Evolutionary conservation across 2,888 invertebrate species (phyloP), one percentile per base, ranked within the genome.

Genomic region (Zelleria hepariella): DNA sequence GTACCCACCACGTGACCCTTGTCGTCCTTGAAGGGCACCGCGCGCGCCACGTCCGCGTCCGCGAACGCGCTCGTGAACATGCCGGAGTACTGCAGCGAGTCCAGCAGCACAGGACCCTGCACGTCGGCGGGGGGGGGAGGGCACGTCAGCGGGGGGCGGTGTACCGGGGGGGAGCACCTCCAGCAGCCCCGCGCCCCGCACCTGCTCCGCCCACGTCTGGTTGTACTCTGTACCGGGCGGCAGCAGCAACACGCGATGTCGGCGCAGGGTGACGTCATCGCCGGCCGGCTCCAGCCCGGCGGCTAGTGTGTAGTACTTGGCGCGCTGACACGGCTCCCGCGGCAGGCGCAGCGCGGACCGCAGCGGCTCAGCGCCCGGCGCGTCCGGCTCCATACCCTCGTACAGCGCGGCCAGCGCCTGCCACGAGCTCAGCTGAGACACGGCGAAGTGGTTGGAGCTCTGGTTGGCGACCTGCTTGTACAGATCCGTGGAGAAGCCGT

Each of bases 401-500:
- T 32, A 32, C 42, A 76, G 58, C 1, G 70, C 68, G 2, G 73
- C 62, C 2, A 75, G 48, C 0, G 70, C 63, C 1, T 70, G 26
- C 76, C 75, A 76, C 1, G 72, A 63, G 0, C 67, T 64, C 10
- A 61, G 64, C 0, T 71, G 71, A 0, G 75, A 75, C 25, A 71
- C 60, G 0, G 66, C 67, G 18, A 73, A 72, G 47, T 74, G 65
- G 2, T 63, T 60, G 49, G 60, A 54, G 47, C 58, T 54, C 1
- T 52, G 2, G 58, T 42, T 10, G 4, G 65, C 63, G 20, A 63
- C 61, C 23, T 57, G 47, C 49, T 65, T 64, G 58, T 56, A 62
- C 25, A 65, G 21, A 7, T 55, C 42, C n/a, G 64, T 61, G 7
- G 63, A 63, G 27, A 64, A 64, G 20, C 59, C 60, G 47, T 61